Evolutionary conservation across 2,797 vertebrate genomes (phyloP).

Genomic region (Danio aesculapii): DNA sequence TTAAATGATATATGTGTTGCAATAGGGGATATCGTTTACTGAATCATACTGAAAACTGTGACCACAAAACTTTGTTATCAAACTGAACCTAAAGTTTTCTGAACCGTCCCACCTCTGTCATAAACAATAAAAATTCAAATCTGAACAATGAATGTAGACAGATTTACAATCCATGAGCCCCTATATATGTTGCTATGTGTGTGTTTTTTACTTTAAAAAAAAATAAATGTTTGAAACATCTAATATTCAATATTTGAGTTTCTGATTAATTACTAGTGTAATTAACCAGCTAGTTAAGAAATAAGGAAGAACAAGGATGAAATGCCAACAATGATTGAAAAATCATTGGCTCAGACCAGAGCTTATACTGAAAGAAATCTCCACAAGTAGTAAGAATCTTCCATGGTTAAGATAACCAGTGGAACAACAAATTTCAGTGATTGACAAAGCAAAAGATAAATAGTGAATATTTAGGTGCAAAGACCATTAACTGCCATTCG

Average conservation of each 20-base stretch:
- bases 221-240: background rate
- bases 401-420: constrained; percentile 25
- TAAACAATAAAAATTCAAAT: background rate
- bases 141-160: background rate
- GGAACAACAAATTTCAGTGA: constrained; percentile 13
- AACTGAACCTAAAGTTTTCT: too few relatives aligned
- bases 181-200: background rate
- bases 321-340: constrained; percentile 58
- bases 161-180: background rate
- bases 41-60: too few relatives aligned
- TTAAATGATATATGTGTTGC: too few relatives aligned
- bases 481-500: constrained; percentile 28
- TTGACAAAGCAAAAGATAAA: constrained; percentile 36
- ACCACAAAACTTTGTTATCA: too few relatives aligned
- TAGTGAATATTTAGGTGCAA: constrained; percentile 8
- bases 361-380: constrained; percentile 41
- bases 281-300: constrained; percentile 31
- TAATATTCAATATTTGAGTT: background rate
- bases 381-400: constrained; percentile 17
- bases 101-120: too few relatives aligned
- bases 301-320: background rate
- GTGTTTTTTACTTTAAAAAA: background rate
- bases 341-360: constrained; percentile 64
- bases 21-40: too few relatives aligned
- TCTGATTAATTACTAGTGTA: background rate